These are phyloP conservation scores for Smithornis capensis DNA, from an alignment of 2,113 vertebrate species.

Conservation along the genomic window DNA sequence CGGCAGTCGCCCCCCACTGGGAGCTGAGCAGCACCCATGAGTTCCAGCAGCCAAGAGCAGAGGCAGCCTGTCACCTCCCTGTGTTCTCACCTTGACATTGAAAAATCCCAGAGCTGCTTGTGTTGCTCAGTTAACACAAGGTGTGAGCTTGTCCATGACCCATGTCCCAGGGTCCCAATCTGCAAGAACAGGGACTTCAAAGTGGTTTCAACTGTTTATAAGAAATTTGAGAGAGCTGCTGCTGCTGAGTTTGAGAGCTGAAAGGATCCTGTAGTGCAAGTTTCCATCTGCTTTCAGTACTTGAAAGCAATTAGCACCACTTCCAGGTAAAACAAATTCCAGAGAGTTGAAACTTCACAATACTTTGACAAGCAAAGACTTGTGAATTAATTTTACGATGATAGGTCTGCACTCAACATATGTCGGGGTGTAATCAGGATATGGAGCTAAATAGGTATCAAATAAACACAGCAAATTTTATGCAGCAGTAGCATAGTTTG, in stretches of 20 bases:
- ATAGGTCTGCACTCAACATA: fast-evolving
- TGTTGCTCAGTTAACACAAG: neutral
- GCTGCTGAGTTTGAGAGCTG: neutral
- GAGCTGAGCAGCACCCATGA: fast-evolving
- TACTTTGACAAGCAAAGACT: neutral
- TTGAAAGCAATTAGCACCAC: neutral
- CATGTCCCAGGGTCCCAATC: neutral
- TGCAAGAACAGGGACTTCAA: neutral
- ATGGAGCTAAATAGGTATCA: neutral
- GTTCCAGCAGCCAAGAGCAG: neutral
- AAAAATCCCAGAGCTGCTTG: neutral
- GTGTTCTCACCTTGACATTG: fast-evolving
- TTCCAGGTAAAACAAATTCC: neutral
- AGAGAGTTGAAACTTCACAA: neutral
- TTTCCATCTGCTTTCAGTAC: neutral
- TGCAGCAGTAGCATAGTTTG: neutral
- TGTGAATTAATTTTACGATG: neutral
- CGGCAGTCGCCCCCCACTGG: fast-evolving
- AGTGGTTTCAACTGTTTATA: neutral
- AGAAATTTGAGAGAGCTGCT: neutral
- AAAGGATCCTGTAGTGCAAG: neutral
- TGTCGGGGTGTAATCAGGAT: fast-evolving
- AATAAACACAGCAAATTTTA: neutral
- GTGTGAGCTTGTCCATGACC: neutral
- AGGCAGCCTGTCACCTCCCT: neutral